phyloP scores from a whole-genome alignment of 2,797 vertebrate genomes.

The Lithobates pipiens region DNA sequence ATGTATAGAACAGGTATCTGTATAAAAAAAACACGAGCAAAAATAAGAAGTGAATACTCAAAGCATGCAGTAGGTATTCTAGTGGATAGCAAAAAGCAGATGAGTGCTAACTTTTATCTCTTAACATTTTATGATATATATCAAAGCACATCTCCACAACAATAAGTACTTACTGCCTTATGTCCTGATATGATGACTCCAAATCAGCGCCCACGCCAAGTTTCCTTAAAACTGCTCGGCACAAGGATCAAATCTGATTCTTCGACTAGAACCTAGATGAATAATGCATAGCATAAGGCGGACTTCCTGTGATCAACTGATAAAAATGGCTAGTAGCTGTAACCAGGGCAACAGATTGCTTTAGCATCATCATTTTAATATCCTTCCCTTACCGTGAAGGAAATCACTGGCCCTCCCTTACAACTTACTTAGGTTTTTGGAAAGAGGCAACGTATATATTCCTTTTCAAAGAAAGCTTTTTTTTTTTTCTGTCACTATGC shows the following conservation, averaged over 20 bases:
- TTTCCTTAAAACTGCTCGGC: constrained; percentile 72
- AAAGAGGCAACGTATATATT: background rate
- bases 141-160: constrained; percentile 13
- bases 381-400: constrained; percentile 70
- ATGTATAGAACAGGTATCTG: background rate
- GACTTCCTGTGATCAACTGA: constrained; percentile 78
- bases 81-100: background rate
- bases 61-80: background rate
- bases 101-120: constrained; percentile 38
- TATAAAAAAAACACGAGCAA: no score
- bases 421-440: constrained; percentile 67
- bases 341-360: constrained; percentile 83
- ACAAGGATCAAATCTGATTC: constrained; percentile 79
- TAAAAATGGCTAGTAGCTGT: constrained; percentile 79
- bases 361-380: constrained; percentile 74
- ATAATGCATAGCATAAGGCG: constrained; percentile 79
- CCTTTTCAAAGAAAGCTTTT: background rate
- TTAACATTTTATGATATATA: background rate
- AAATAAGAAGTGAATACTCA: background rate
- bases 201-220: constrained; percentile 68
- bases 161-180: constrained; percentile 74
- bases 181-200: constrained; percentile 57
- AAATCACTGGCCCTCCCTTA: constrained; percentile 69
- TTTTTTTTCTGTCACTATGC: background rate
- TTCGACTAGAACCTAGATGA: constrained; percentile 78